Evolutionary conservation across 2,797 vertebrate species (phyloP), one percentile per base, ranked within the genome.

Genomic region (Tinamus major): DNA sequence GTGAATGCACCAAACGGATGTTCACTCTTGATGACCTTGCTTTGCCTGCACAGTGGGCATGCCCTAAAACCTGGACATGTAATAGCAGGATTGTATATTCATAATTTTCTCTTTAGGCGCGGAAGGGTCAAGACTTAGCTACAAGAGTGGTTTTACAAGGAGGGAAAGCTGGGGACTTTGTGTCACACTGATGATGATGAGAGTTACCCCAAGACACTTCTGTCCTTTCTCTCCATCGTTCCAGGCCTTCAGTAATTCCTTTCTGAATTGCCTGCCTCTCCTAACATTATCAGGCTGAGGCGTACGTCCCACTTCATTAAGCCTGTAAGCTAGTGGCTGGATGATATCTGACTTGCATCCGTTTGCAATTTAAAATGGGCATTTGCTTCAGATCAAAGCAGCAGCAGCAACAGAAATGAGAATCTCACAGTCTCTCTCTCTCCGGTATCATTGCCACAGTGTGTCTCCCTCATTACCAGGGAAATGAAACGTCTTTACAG

Each of bases 301-400:
- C 18, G 58, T 31, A 86, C 37, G 49, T 96, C 90, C 90, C 87
- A 93, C 94, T 94, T 90, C 96, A 95, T 97, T 97, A 97, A 97
- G 93, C 91, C 94, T 85, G 85, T 96, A 93, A 96, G 95, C 95
- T 94, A 86, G 85, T 75, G 92, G 85, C 94, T 96, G 96, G 95
- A 92, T 96, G 92, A 49, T 95, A 95, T 96, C 96, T 94, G 93
- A 93, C 96, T 96, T 39, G 92, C 93, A 95, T 94, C 95, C 90
- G 64, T 80, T 95, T 94, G 95, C 96, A 95, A 96, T 97, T 97
- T 96, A 94, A 93, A 97, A 92, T 1, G 91, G 95, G 93, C 95
- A 96, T 94, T 97, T 92, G 90, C 95, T 91, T 75, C 95, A 96
- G 94, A 97, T 97, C 96, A 97, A 97, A 97, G 97, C 65, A 0